Base-by-base conservation (phyloP, 2,888 invertebrate species). In the Chloroclystis v-ata region DNA sequence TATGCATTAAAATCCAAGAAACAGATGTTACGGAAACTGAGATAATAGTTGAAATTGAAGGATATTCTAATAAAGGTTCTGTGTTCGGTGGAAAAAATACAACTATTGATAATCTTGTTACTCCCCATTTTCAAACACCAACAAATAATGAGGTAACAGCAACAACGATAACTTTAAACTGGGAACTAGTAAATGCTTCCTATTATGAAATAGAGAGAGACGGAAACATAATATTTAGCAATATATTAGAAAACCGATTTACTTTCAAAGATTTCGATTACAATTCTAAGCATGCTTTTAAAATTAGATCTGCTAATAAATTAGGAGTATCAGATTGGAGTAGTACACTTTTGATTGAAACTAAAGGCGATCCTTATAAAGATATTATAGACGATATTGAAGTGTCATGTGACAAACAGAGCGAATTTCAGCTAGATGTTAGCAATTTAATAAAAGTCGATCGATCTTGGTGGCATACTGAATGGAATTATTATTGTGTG, bases 181-280 rank as follows among this genome's bases (percentile, higher is more conserved):
- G 84, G 85, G 57, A 70, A 0, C n/a, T 49, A 24, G 54, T 60
- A 7, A 47, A 63, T n/a, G 72, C 63, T 2, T 45, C 48, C 43
- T 77, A 68, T 52, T 79, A 79, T 46, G 85, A 85, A 67, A 73
- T 85, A 13, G 80, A 83, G 56, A 74, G 71, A 68, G 76, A 84
- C 50, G 75, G 70, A 1, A 49, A 52, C 4, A 51, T 28, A 16
- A 35, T 82, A 35, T 80, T 75, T 54, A 81, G 67, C 13, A 75
- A 78, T 48, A 75, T 84, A 12, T 56, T 35, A 37, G 65, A 53
- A 10, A 57, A 52, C 7, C 52, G 52, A 28, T 74, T 71, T 35
- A 69, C 52, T 13, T 82, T 85, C 51, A 61, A 72, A 5, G 67
- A 61, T 44, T 69, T 82, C 24, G 56, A 61, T 42, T 61, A 52